phyloP scores from a whole-genome alignment of 2,888 invertebrate genomes.

The Hofmannophila pseudospretella region DNA sequence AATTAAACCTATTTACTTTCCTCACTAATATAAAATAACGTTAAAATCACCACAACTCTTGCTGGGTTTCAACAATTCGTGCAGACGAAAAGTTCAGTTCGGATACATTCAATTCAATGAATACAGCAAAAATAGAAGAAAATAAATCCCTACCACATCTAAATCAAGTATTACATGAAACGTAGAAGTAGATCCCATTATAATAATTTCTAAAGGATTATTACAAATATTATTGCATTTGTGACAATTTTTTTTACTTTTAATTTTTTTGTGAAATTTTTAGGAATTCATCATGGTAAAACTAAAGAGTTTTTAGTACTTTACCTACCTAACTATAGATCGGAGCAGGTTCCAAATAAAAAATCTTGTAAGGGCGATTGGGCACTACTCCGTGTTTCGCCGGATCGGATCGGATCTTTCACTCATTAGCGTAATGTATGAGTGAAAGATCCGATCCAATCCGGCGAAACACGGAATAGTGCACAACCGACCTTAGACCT shows the following conservation, averaged over 20 bases:
- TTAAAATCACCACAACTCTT: conserved; percentile 23
- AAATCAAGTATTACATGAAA: conserved; percentile 15
- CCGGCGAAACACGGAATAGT: no score
- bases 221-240: conserved; percentile 1
- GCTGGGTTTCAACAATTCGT: conserved; percentile 33
- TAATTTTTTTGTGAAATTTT: conserved; percentile 12
- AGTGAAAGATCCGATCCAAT: no score
- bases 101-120: conserved; percentile 23
- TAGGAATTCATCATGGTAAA: no score
- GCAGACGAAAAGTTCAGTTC: conserved; percentile 9
- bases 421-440: no score
- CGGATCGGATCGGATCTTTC: no score
- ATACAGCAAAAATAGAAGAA: conserved; percentile 4
- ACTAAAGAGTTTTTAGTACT: no score
- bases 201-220: conserved; percentile 12
- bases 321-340: no score
- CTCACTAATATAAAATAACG: conserved; percentile 18
- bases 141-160: conserved; percentile 13
- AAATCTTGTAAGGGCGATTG: no score
- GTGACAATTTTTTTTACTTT: conserved; percentile 14
- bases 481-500: no score
- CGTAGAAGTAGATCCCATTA: conserved; percentile 20
- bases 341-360: no score
- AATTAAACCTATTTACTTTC: conserved; percentile 24
- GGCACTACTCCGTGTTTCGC: no score